Conservation (phyloP, 2,888 invertebrate species). For the Drosophila neotestacea region DNA sequence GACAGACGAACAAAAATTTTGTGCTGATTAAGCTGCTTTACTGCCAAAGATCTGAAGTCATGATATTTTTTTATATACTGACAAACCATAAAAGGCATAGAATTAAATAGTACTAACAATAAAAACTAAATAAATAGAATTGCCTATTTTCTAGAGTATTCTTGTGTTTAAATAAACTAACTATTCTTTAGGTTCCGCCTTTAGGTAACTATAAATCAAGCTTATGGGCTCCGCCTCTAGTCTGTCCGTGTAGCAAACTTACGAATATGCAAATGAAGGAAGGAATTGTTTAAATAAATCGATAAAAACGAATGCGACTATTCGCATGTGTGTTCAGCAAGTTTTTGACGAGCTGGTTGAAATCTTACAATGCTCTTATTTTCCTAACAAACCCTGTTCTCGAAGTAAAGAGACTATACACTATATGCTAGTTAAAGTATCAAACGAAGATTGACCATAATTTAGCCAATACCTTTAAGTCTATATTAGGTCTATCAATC, state of each 20-base stretch:
- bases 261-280: constrained; percentile 32
- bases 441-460: too few relatives aligned
- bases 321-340: constrained; percentile 8
- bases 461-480: background rate
- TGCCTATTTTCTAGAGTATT: constrained; percentile 5
- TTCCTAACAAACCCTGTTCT: background rate
- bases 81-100: background rate
- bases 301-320: constrained; percentile 18
- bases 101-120: background rate
- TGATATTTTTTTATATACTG: too few relatives aligned
- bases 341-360: constrained; percentile 18
- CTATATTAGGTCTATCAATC: constrained; percentile 1
- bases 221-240: constrained; percentile 4
- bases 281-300: constrained; percentile 20
- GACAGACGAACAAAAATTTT: too few relatives aligned
- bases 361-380: constrained; percentile 3
- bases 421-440: background rate
- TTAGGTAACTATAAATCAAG: constrained; percentile 21
- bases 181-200: constrained; percentile 1
- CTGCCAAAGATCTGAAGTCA: too few relatives aligned
- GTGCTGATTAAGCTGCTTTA: too few relatives aligned
- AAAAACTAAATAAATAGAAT: background rate
- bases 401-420: background rate
- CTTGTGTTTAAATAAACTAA: background rate
- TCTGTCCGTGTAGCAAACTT: background rate